Conservation (phyloP, 2,888 invertebrate species). For the Aporophyla lueneburgensis region DNA sequence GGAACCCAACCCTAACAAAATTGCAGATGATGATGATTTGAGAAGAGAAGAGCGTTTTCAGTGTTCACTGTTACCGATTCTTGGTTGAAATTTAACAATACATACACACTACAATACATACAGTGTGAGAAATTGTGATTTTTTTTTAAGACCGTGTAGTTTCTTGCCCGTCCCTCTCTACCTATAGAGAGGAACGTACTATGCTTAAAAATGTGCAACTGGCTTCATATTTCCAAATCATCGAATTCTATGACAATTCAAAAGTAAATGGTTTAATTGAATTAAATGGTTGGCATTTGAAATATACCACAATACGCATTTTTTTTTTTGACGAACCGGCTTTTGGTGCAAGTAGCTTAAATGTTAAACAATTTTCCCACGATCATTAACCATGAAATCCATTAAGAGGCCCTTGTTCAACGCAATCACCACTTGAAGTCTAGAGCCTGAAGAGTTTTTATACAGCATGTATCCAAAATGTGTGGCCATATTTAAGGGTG, state of each 20-base stretch:
- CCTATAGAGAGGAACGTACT: background rate
- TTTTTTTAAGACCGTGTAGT: background rate
- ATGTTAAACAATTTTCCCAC: constrained; percentile 9
- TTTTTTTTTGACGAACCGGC: too few species aligned
- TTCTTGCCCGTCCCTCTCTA: background rate
- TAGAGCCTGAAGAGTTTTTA: background rate
- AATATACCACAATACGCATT: too few species aligned
- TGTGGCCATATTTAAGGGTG: too few species aligned
- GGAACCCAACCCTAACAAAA: too few species aligned
- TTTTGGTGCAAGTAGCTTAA: too few species aligned
- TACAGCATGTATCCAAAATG: too few species aligned
- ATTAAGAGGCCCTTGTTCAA: constrained; percentile 7
- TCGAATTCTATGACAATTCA: background rate
- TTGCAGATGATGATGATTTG: too few species aligned
- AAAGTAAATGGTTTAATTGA: background rate
- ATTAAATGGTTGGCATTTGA: background rate
- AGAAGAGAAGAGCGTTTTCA: too few species aligned
- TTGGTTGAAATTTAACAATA: background rate
- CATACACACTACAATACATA: too few species aligned
- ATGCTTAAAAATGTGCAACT: background rate
- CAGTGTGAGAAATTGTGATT: background rate
- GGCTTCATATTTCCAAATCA: background rate
- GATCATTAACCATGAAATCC: background rate
- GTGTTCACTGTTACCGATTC: background rate
- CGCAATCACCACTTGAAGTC: background rate